Conservation (phyloP, 2,888 invertebrate species). For the Leptodirus hochenwartii region DNA sequence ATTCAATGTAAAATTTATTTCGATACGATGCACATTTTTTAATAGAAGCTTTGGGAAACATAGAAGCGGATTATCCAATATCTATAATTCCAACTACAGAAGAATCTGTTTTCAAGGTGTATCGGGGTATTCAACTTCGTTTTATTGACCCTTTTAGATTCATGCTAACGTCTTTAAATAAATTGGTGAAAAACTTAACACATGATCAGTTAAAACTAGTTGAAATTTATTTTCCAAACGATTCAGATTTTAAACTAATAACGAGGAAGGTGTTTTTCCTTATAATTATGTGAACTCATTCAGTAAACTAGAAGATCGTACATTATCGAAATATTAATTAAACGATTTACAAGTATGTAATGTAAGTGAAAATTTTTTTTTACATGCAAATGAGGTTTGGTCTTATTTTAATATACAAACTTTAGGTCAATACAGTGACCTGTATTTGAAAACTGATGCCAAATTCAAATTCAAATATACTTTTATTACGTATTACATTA, state of each 20-base stretch:
- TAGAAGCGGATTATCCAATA: too few species aligned
- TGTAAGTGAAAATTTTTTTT: slow-evolving; percentile 17
- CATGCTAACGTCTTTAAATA: slow-evolving; percentile 4
- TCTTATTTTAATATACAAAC: slow-evolving; percentile 4
- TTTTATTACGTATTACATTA: too few species aligned
- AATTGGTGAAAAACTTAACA: slow-evolving; percentile 3
- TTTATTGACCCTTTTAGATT: slow-evolving; percentile 2
- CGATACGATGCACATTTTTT: too few species aligned
- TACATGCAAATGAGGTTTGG: slow-evolving; percentile 11
- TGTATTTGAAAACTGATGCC: too few species aligned
- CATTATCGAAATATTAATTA: slow-evolving; percentile 13
- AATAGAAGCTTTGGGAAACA: too few species aligned
- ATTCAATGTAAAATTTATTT: slow-evolving; percentile 2
- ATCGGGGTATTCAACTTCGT: too few species aligned
- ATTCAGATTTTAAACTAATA: slow-evolving; percentile 11
- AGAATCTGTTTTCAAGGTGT: too few species aligned
- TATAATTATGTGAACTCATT: slow-evolving; percentile 17
- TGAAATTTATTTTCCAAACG: slow-evolving; percentile 2
- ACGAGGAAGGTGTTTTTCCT: slow-evolving; percentile 19
- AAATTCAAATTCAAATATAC: too few species aligned
- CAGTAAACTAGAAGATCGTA: slow-evolving; percentile 15
- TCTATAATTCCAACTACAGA: too few species aligned
- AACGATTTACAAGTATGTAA: slow-evolving; percentile 13
- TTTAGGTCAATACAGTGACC: slow-evolving; percentile 4
- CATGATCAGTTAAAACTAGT: not conserved